Evolutionary conservation across 2,888 invertebrate genomes (phyloP).

Genomic region (Acrocera orbiculus): DNA sequence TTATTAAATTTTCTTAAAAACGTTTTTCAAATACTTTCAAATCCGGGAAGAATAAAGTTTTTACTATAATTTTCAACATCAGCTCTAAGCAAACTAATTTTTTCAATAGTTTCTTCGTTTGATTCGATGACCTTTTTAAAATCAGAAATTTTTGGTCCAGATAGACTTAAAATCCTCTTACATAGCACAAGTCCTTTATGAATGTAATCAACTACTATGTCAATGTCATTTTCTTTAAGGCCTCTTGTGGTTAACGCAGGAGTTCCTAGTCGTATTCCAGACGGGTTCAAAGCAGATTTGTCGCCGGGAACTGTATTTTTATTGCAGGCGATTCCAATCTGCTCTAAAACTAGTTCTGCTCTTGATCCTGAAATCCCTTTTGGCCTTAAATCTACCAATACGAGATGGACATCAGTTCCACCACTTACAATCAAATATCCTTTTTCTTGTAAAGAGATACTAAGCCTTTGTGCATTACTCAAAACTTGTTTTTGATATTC

Average conservation of each 20-base stretch:
- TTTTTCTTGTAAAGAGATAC: conserved; percentile 43
- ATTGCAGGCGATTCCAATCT: conserved; percentile 84
- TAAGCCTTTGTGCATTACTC: conserved; percentile 60
- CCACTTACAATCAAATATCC: conserved; percentile 70
- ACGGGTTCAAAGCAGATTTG: conserved; percentile 87
- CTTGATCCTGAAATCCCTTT: conserved; percentile 65
- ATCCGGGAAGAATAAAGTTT: conserved; percentile 73
- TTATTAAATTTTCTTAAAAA: neutral
- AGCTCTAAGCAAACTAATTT: conserved; percentile 43
- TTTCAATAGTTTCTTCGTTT: conserved; percentile 39
- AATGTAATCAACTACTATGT: conserved; percentile 68
- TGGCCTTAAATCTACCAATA: conserved; percentile 68
- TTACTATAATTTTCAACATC: conserved; percentile 62
- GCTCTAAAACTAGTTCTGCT: conserved; percentile 77
- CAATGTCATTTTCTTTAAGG: conserved; percentile 70
- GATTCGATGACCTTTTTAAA: conserved; percentile 55
- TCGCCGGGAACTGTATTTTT: conserved; percentile 97
- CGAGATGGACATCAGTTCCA: conserved; percentile 88
- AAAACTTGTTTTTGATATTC: conserved; percentile 75
- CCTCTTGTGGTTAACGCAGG: conserved; percentile 91
- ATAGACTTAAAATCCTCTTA: conserved; percentile 40
- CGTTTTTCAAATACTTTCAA: conserved; percentile 13
- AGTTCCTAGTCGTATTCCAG: conserved; percentile 84
- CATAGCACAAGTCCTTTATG: conserved; percentile 62
- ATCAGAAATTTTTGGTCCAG: conserved; percentile 64